Percentiles rank a stretch among this genome's conserved stretches.
Conservation (phyloP, 1,140 invertebrate species). For the Riptortus pedestris region DNA sequence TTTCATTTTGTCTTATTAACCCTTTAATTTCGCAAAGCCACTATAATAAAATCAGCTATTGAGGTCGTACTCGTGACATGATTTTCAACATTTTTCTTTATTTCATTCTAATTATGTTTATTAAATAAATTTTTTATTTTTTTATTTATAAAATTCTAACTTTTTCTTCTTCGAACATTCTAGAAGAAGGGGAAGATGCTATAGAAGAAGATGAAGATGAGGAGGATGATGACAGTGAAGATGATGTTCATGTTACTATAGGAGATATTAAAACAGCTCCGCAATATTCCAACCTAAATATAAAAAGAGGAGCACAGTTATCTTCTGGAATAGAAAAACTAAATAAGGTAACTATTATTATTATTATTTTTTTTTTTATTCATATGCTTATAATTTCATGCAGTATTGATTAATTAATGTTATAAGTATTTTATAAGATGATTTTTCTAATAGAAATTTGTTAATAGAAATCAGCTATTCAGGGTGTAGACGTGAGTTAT, state of each 20-base stretch:
- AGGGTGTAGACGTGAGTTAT: no score
- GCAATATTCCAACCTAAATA: constrained; percentile 51
- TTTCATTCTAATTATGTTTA: not conserved
- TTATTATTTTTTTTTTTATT: constrained; percentile 25
- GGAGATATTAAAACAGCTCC: constrained; percentile 67
- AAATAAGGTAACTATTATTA: constrained; percentile 31
- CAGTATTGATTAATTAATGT: not conserved
- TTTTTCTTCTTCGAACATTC: not conserved
- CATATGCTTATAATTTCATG: not conserved
- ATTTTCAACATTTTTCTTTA: not conserved
- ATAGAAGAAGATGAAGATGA: constrained; percentile 53
- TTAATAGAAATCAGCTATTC: no score
- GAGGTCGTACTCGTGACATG: not conserved
- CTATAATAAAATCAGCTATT: not conserved
- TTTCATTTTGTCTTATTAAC: not conserved
- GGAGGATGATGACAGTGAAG: constrained; percentile 58
- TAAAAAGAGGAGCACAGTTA: constrained; percentile 47
- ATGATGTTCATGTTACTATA: constrained; percentile 75
- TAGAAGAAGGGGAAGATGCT: constrained; percentile 40
- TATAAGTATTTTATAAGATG: no score
- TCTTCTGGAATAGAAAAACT: constrained; percentile 41
- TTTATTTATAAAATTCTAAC: not conserved
- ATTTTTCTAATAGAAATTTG: no score
- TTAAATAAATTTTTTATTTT: not conserved
- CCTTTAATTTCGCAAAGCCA: not conserved